Conservation (phyloP, 35 echinoderm and acorn worm species). For the Apostichopus californicus region DNA sequence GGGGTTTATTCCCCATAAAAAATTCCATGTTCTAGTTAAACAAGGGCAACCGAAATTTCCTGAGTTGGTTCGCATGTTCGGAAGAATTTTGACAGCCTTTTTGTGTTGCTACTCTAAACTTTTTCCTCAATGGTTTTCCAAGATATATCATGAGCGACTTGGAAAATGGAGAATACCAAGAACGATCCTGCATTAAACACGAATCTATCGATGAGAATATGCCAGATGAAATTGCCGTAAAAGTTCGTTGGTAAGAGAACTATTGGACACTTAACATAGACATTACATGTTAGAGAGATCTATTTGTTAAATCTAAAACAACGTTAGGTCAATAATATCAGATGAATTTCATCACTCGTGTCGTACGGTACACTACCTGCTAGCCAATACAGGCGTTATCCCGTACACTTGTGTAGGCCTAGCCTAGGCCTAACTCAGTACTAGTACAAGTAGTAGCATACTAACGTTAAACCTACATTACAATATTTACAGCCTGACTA, state of each 20-base stretch:
- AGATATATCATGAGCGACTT: constrained; percentile 62
- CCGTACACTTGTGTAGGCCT: neutral
- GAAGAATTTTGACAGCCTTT: neutral
- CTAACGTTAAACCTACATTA: too few relatives aligned
- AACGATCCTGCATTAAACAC: constrained; percentile 23
- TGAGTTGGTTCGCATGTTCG: constrained; percentile 43
- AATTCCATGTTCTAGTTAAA: constrained; percentile 38
- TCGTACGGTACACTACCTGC: neutral
- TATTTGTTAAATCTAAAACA: neutral
- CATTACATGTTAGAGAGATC: neutral
- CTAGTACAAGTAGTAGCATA: neutral
- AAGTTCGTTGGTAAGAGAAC: constrained; percentile 52
- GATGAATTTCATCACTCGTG: constrained; percentile 5
- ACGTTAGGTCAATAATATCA: neutral
- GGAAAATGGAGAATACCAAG: constrained; percentile 58
- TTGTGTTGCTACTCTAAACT: constrained; percentile 25
- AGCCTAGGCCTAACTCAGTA: neutral
- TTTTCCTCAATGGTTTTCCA: constrained; percentile 55
- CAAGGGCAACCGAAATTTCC: constrained; percentile 44
- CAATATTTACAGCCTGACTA: too few relatives aligned
- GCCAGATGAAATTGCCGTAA: constrained; percentile 49
- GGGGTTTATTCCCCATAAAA: constrained; percentile 16
- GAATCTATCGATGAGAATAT: constrained; percentile 40
- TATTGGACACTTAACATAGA: neutral
- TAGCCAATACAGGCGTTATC: neutral